Evolutionary conservation across 2,888 invertebrate species (phyloP).

Genomic region (Ectemnius cavifrons): DNA sequence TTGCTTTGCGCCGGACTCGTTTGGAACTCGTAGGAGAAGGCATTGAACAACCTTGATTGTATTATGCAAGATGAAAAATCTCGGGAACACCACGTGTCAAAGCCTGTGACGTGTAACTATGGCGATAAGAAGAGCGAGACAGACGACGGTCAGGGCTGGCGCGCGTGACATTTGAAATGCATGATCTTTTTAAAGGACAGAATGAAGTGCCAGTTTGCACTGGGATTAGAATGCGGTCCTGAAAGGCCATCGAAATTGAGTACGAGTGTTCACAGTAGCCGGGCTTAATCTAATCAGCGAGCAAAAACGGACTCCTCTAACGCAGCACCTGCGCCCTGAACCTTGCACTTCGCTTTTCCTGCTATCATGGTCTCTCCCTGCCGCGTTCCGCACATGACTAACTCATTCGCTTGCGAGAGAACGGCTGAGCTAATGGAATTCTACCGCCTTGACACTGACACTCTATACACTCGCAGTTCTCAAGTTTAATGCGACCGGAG

Average conservation of each 20-base stretch:
- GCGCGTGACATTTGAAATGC: too few relatives aligned
- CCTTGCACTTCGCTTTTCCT: conserved; percentile 9
- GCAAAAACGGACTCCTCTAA: not conserved
- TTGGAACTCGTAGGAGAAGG: too few relatives aligned
- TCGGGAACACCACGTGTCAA: not conserved
- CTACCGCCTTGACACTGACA: too few relatives aligned
- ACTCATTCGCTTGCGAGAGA: not conserved
- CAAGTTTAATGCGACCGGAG: too few relatives aligned
- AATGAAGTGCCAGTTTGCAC: too few relatives aligned
- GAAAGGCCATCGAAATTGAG: not conserved
- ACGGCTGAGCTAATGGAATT: too few relatives aligned
- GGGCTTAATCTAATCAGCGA: conserved; percentile 17
- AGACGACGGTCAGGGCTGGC: too few relatives aligned
- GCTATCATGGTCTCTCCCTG: conserved; percentile 1
- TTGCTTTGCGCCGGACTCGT: too few relatives aligned
- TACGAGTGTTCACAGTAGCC: not conserved
- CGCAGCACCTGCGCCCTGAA: not conserved
- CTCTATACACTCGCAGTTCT: too few relatives aligned
- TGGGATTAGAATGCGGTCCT: not conserved
- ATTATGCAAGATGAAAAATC: not conserved
- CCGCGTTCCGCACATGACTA: not conserved
- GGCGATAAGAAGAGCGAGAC: too few relatives aligned
- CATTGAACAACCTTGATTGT: not conserved
- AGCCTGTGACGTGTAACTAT: not conserved
- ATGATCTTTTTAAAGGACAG: too few relatives aligned